phyloP scores from a whole-genome alignment of 2,113 vertebrate genomes.

The Phasianus colchicus region DNA sequence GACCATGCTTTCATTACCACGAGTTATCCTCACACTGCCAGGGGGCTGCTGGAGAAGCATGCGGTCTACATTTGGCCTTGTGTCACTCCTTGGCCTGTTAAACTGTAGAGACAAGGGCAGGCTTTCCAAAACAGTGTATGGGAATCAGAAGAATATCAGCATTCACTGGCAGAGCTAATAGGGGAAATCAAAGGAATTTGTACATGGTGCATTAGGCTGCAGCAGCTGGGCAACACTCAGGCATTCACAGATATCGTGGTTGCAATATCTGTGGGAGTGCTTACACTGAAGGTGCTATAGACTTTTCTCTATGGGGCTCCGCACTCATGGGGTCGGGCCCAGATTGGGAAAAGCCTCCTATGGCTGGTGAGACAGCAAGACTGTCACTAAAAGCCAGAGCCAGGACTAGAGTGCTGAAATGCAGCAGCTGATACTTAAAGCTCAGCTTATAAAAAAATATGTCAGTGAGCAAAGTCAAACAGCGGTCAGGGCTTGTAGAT shows the following conservation, averaged over 20 bases:
- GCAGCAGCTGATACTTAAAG: background rate
- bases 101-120: background rate
- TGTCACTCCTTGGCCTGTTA: background rate
- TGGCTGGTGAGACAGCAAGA: background rate
- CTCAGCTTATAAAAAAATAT: background rate
- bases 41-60: background rate
- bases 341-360: background rate
- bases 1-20: background rate
- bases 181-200: background rate
- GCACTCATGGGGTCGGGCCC: background rate
- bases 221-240: background rate
- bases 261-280: background rate
- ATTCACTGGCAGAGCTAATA: background rate
- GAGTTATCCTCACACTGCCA: background rate
- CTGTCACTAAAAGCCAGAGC: background rate
- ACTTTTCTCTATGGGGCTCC: background rate
- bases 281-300: background rate
- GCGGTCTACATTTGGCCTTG: background rate
- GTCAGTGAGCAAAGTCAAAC: background rate
- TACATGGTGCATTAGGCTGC: fast-evolving
- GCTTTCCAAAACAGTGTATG: background rate
- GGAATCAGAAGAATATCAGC: background rate
- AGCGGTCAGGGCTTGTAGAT: background rate
- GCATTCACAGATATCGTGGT: background rate
- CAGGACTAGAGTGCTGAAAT: background rate